Base-by-base conservation (phyloP, 2,113 vertebrate genomes). In the Ochotona princeps region DNA sequence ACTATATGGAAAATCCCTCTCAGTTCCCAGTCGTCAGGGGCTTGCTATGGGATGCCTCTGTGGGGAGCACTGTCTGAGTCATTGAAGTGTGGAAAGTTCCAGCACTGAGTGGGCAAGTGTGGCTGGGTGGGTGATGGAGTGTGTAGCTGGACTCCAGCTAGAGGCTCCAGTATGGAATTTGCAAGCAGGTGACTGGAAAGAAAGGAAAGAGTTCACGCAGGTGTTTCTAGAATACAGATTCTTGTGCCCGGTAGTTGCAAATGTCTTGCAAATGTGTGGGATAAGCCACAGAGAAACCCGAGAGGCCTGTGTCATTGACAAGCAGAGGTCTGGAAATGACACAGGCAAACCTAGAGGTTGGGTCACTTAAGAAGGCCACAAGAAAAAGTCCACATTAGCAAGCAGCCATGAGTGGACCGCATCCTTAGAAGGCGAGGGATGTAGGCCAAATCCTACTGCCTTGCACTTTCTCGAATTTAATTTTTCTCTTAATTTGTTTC, bases 361-460 rank as follows among this genome's bases (percentile, higher is more conserved):
- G 4, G 26, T 57, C 5, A 35, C 49, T 57, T 61, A 60, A 66
- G 10, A 38, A 82, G 15, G 38, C 32, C 21, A 30, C 3, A 57
- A 20, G 8, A 51, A 4, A n/a, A 20, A n/a, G 25, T 23, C 21
- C 57, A 1, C 11, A 38, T 32, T 84, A 69, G 15, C 61, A 66
- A 23, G 7, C 21, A 26, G 1, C 57, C 65, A 35, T 20, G 9
- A 35, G 15, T 3, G 7, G 8, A 28, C 2, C 0, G 7, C 12
- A 54, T 83, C 23, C 54, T 28, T 63, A 1, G 2, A n/a, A 57
- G 8, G 4, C 9, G 13, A 5, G 15, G 11, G 25, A 30, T 13
- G 80, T 66, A 26, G 61, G 15, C 18, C 49, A 1, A 2, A 54
- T 67, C 28, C 57, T 54, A 20, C 21, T 32, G 3, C 12, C 21